Conservation (phyloP, 2,888 invertebrate species). For the Aricia artaxerxes region DNA sequence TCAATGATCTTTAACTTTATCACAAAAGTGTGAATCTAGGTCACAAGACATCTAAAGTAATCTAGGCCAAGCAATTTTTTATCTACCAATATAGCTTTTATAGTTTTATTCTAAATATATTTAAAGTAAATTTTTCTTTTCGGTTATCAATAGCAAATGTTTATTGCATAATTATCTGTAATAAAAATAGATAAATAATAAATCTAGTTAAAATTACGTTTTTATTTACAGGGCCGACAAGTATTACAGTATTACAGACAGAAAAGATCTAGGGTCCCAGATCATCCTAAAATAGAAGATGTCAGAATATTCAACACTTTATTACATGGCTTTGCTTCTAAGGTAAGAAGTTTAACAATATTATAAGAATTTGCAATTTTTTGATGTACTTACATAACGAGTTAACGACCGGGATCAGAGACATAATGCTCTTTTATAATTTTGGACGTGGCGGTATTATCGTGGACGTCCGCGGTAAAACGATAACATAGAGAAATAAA, state of each 20-base stretch:
- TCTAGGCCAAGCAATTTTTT: background rate
- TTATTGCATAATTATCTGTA: too few species aligned
- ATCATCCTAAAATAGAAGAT: conserved; percentile 64
- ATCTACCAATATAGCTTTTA: background rate
- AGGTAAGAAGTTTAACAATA: conserved; percentile 53
- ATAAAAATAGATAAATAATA: too few species aligned
- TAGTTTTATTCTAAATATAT: background rate
- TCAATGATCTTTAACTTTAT: conserved; percentile 16
- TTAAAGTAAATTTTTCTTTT: too few species aligned
- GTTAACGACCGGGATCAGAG: too few species aligned
- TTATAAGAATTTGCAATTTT: too few species aligned
- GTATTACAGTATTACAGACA: conserved; percentile 70
- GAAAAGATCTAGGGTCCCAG: conserved; percentile 49
- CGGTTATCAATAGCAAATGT: too few species aligned
- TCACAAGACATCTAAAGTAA: background rate
- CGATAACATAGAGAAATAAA: too few species aligned
- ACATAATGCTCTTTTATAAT: too few species aligned
- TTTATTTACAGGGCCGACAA: conserved; percentile 59
- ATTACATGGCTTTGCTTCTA: conserved; percentile 84
- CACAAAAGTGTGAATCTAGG: background rate
- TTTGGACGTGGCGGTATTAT: too few species aligned
- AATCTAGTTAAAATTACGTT: background rate
- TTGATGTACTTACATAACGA: too few species aligned
- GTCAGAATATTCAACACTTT: conserved; percentile 84
- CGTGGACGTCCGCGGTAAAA: too few species aligned